phyloP scores from a whole-genome alignment of 2,113 vertebrate genomes.

The Menura novaehollandiae region DNA sequence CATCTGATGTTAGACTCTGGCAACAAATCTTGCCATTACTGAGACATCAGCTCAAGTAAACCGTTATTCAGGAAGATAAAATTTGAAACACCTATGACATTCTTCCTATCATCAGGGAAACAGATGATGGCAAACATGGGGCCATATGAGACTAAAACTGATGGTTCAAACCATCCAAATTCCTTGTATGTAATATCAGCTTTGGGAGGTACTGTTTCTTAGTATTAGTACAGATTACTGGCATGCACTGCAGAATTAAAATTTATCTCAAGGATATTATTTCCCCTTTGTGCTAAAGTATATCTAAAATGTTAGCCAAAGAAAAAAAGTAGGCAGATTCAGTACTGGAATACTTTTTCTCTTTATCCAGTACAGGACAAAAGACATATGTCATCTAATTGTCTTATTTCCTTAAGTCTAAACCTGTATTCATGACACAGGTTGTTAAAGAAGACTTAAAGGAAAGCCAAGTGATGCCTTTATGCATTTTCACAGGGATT shows the following conservation, averaged over 20 bases:
- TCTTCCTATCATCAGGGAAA: background rate
- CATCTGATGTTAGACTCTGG: background rate
- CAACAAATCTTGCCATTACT: background rate
- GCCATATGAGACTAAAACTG: background rate
- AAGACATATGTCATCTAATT: background rate
- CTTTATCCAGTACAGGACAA: background rate
- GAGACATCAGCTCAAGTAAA: background rate
- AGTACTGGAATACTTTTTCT: background rate
- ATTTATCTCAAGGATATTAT: background rate
- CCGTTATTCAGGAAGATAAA: background rate
- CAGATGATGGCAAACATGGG: background rate
- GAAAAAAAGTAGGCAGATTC: background rate
- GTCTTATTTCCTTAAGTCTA: background rate
- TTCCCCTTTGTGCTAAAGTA: background rate
- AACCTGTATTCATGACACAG: background rate
- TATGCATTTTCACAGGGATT: background rate
- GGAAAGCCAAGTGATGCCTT: background rate
- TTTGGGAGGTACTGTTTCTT: background rate
- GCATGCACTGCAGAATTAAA: background rate
- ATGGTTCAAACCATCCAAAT: background rate
- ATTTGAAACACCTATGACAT: background rate
- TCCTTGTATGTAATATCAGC: background rate
- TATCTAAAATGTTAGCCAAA: background rate
- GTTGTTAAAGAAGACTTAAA: background rate
- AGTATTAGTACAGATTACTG: background rate